A percentile compares a stretch with the other conserved stretches of the same genome.
Conservation (phyloP, 64 coral and sea anemone genomes). For the Montipora capricornis region DNA sequence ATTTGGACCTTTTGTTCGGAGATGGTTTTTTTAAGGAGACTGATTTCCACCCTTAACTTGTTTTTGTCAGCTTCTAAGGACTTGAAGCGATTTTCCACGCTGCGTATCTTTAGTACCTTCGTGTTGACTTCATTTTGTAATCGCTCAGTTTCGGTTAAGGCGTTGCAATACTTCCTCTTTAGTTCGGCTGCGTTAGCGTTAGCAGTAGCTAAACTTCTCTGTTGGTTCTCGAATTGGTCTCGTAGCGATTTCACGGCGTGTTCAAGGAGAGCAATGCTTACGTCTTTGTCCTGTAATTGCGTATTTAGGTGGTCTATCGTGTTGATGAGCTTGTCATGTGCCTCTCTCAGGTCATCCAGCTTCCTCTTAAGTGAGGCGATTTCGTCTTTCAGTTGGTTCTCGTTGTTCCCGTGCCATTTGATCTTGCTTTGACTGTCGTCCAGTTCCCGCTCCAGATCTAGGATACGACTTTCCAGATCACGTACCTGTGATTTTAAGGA, state of each 20-base stretch:
- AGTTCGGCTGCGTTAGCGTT: conserved; percentile 86
- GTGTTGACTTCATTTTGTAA: conserved; percentile 76
- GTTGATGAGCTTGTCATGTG: conserved; percentile 73
- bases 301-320: conserved; percentile 55
- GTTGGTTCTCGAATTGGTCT: conserved; percentile 81
- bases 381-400: conserved; percentile 84
- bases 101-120: conserved; percentile 84
- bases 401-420: conserved; percentile 83
- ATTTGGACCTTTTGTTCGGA: conserved; percentile 82
- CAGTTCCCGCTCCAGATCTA: conserved; percentile 61
- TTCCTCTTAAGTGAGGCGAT: conserved; percentile 85
- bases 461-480: conserved; percentile 61
- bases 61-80: conserved; percentile 79
- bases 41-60: conserved; percentile 72
- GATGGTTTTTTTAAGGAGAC: conserved; percentile 79
- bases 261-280: conserved; percentile 76
- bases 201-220: conserved; percentile 69
- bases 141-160: conserved; percentile 80
- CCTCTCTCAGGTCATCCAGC: conserved; percentile 71
- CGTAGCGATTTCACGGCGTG: conserved; percentile 75
- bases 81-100: conserved; percentile 84
- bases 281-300: conserved; percentile 78
- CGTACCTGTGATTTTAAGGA: conserved; percentile 54
- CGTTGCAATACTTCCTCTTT: conserved; percentile 91
- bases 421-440: conserved; percentile 80